These are phyloP conservation scores for Perodicticus potto DNA, from an alignment of 2,797 vertebrate genomes.

Conservation along the genomic window DNA sequence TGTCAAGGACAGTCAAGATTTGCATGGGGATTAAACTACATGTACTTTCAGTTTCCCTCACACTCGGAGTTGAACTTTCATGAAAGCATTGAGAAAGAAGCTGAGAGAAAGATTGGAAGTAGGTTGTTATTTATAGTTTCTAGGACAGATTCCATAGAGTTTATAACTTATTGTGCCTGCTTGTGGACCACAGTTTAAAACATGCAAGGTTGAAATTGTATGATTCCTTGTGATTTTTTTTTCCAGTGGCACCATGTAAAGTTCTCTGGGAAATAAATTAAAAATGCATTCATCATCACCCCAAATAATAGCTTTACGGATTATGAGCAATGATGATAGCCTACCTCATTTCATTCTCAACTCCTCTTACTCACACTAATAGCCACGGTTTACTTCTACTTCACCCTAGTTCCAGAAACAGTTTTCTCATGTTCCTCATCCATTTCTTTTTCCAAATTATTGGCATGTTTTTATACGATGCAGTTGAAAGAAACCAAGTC, in stretches of 20 bases:
- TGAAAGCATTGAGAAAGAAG: background rate
- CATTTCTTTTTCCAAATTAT: background rate
- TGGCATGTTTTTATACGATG: conserved; percentile 47
- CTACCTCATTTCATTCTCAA: background rate
- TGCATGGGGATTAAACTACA: background rate
- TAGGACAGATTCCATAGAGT: background rate
- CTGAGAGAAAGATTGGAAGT: background rate
- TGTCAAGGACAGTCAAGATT: background rate
- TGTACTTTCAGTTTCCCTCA: background rate
- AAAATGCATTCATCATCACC: background rate
- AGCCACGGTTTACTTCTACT: conserved; percentile 23
- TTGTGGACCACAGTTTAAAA: conserved; percentile 24
- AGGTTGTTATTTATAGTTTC: conserved; percentile 21
- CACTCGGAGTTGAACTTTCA: background rate
- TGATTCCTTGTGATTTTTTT: background rate
- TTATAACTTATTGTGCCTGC: conserved; percentile 8
- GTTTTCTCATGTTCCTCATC: background rate
- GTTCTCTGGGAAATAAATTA: background rate
- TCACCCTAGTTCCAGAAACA: conserved; percentile 36
- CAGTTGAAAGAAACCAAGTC: conserved; percentile 42
- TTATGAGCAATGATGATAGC: background rate
- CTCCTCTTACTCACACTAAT: background rate
- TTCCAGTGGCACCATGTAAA: background rate
- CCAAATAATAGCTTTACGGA: background rate
- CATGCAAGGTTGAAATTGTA: conserved; percentile 40